Evolutionary conservation across 2,797 vertebrate genomes (phyloP).

Genomic region (Artibeus jamaicensis): DNA sequence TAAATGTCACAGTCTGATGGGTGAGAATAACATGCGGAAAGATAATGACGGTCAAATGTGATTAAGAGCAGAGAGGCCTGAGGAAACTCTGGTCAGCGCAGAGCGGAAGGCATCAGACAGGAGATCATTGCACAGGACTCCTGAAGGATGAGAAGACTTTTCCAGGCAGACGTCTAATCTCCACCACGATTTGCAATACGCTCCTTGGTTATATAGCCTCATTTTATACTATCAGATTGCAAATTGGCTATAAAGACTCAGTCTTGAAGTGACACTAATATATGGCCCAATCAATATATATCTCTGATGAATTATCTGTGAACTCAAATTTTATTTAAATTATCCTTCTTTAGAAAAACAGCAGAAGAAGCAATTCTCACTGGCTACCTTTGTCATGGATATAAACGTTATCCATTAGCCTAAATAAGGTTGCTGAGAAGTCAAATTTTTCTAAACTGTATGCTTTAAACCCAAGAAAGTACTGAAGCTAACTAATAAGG

Average conservation of each 20-base stretch:
- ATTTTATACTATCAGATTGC: background rate
- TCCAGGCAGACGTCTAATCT: background rate
- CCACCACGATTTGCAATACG: background rate
- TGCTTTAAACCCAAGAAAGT: slow-evolving; percentile 73
- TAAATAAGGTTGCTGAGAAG: slow-evolving; percentile 66
- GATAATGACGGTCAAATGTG: background rate
- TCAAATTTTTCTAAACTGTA: slow-evolving; percentile 68
- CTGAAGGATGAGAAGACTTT: background rate
- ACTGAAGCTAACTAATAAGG: slow-evolving; percentile 75
- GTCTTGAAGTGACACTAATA: background rate
- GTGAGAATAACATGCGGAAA: background rate
- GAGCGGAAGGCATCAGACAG: background rate
- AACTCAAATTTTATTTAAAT: background rate
- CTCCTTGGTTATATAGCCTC: background rate
- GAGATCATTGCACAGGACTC: background rate
- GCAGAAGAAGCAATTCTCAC: background rate
- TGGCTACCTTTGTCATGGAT: background rate
- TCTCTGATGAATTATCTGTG: background rate
- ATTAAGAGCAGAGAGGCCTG: background rate
- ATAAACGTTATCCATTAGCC: slow-evolving; percentile 52
- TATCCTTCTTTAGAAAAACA: background rate
- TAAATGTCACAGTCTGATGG: background rate
- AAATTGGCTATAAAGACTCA: background rate
- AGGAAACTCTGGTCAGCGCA: background rate
- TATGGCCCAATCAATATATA: background rate